Conservation (phyloP, 2,888 invertebrate species). For the Nemurella pictetii region DNA sequence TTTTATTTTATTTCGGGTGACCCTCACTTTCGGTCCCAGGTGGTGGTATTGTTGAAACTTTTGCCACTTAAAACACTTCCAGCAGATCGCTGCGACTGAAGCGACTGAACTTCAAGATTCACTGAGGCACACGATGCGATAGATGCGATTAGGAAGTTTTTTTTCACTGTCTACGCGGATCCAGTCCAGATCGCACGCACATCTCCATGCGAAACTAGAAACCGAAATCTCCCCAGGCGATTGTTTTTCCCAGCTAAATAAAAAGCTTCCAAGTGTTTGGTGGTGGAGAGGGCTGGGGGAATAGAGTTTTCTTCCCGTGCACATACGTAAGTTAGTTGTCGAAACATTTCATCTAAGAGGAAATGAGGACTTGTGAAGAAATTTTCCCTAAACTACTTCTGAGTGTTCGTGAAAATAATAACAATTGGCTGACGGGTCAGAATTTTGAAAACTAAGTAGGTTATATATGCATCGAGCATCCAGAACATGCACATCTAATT, state of each 20-base stretch:
- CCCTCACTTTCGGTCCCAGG: neutral
- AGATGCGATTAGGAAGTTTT: constrained; percentile 20
- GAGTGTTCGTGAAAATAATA: too few relatives aligned
- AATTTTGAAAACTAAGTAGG: too few relatives aligned
- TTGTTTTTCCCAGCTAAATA: too few relatives aligned
- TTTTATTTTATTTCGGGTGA: neutral
- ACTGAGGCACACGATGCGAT: neutral
- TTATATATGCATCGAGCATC: too few relatives aligned
- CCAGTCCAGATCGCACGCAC: neutral
- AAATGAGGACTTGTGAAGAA: too few relatives aligned
- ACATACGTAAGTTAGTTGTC: neutral
- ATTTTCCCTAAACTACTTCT: too few relatives aligned
- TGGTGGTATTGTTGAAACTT: neutral
- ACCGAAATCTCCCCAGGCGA: neutral
- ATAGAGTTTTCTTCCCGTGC: neutral
- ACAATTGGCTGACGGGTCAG: too few relatives aligned
- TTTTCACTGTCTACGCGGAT: neutral
- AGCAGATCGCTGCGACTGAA: neutral
- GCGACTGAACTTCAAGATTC: constrained; percentile 3
- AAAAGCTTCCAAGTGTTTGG: too few relatives aligned
- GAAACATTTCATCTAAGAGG: neutral
- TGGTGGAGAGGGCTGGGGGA: too few relatives aligned
- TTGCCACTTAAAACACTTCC: constrained; percentile 18
- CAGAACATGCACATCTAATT: too few relatives aligned
- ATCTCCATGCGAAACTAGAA: neutral